Conservation (phyloP, 2,797 vertebrate genomes). For the Oreortyx pictus region DNA sequence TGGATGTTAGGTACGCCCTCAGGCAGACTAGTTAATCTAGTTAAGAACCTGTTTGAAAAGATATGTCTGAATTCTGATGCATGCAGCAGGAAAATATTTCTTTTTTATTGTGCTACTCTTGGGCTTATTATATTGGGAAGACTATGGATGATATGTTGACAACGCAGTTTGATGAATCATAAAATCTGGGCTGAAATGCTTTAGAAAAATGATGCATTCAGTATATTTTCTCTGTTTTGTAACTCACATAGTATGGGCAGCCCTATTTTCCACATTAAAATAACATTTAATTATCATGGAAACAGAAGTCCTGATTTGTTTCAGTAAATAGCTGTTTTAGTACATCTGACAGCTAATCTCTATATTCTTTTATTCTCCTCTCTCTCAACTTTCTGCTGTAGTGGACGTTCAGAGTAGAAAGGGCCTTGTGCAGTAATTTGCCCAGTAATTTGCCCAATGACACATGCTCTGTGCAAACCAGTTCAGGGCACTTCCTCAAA, state of each 20-base stretch:
- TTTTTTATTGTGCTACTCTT: slow-evolving; percentile 36
- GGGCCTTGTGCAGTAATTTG: neutral
- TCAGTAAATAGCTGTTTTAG: slow-evolving; percentile 53
- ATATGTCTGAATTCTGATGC: neutral
- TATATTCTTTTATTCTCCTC: neutral
- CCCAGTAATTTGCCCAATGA: neutral
- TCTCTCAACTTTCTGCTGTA: neutral
- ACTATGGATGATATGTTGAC: slow-evolving; percentile 13
- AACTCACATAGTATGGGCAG: slow-evolving; percentile 14
- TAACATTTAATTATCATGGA: slow-evolving; percentile 47
- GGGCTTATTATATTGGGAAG: slow-evolving; percentile 4
- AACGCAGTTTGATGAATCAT: slow-evolving; percentile 34
- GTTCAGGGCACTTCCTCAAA: neutral
- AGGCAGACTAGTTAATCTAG: slow-evolving; percentile 51
- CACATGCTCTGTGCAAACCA: neutral
- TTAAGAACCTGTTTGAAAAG: slow-evolving; percentile 40
- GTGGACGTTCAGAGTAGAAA: neutral
- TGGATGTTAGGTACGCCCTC: slow-evolving; percentile 24
- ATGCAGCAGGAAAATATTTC: slow-evolving; percentile 23
- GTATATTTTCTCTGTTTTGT: slow-evolving; percentile 55
- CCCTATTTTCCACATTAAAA: slow-evolving; percentile 42
- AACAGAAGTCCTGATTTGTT: slow-evolving; percentile 39
- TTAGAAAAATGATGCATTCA: slow-evolving; percentile 37
- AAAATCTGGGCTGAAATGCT: slow-evolving; percentile 36
- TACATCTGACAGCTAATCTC: slow-evolving; percentile 18